Base-by-base conservation (phyloP, 2,797 vertebrate genomes). In the Kryptopterus vitreolus region DNA sequence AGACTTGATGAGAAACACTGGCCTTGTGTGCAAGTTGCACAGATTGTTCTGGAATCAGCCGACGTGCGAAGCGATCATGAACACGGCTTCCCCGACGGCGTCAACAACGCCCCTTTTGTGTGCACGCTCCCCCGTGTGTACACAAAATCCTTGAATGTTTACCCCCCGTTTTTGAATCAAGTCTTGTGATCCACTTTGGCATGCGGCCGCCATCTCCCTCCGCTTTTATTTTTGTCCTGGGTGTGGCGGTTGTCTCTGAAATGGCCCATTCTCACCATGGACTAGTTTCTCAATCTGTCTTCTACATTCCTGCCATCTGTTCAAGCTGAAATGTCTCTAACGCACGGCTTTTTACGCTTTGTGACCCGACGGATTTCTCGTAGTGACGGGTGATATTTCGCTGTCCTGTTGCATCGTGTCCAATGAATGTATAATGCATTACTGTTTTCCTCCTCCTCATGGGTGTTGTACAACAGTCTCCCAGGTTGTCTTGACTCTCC, bases 171-270 rank as follows among this genome's bases (percentile, higher is more conserved):
- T 78, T 69, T 81, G 72, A 88, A 82, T 85, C 43, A 73, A 59
- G 73, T 53, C 77, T 87, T 87, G 88, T 85, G 88, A 87, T 78
- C 43, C 26, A 81, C 78, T 81, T 81, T 87, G 86, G 89, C 80
- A 72, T 75, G 26, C 75, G 26, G 78, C 1, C 66, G 81, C 81
- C 16, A 78, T 69, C 59, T 84, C 76, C 78, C 83, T 81, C 59
- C 76, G 1, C 85, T 86, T 89, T 87, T 90, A 89, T 92, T 91
- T 88, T 89, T 83, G n/a, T 5, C 20, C 33, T 11, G 85, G 86
- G 86, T 78, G 83, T 86, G 85, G 82, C 71, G 76, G 86, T 82
- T 85, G 84, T 88, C 82, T 85, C 85, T 88, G 83, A 90, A 89
- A 87, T 87, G 87, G 71, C 81, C 74, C 48, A 80, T 86, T 86